Base-by-base conservation (phyloP, 2,888 invertebrate genomes). In the Apodemia zela region DNA sequence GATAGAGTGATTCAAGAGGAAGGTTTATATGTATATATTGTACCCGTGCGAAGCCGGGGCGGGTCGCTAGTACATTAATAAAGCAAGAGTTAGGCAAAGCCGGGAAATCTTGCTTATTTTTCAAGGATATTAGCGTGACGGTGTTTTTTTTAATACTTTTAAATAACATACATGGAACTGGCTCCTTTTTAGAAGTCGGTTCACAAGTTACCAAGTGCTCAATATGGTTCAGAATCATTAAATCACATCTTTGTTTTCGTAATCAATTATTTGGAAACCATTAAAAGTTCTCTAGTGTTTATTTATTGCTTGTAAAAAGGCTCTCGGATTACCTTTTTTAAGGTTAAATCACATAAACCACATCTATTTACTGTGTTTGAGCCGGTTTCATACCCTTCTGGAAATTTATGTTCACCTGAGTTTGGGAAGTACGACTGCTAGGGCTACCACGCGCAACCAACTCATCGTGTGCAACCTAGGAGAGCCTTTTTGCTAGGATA, bases 311-410 rank as follows among this genome's bases (percentile, higher is more conserved):
- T 54, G 54, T 54, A 25, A 54, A 45, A 54, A 54, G 54, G 54
- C 54, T 13, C 54, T 25, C 54, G 54, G 21, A 54, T 10, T 15
- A 15, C 54, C 51, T 54, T 54, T 54, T 54, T 54, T 54, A 54
- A 54, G 54, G 54, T 54, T 15, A 54, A 54, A 54, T 54, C 25
- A 54, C 54, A 54, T 54, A 54, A 54, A 54, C 51, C 51, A 54
- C 51, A 54, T 54, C 51, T 54, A 51, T 51, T 51, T 51, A 51
- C 51, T 51, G 51, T 54, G 25, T 25, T 54, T 54, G 51, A 25
- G 51, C 6, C 17, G 51, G 51, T 54, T 54, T 21, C 51, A 21
- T 51, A 54, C 51, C 51, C 25, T 25, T 54, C 54, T 54, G 21
- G 29, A 54, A 54, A 54, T 54, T 54, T 54, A 54, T 54, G 25